Percentiles rank a stretch among this genome's conserved stretches.
Evolutionary conservation across 30 jellyfish, hydroid and myxozoan species (phyloP).

Genomic region (Chironex yamaguchii): DNA sequence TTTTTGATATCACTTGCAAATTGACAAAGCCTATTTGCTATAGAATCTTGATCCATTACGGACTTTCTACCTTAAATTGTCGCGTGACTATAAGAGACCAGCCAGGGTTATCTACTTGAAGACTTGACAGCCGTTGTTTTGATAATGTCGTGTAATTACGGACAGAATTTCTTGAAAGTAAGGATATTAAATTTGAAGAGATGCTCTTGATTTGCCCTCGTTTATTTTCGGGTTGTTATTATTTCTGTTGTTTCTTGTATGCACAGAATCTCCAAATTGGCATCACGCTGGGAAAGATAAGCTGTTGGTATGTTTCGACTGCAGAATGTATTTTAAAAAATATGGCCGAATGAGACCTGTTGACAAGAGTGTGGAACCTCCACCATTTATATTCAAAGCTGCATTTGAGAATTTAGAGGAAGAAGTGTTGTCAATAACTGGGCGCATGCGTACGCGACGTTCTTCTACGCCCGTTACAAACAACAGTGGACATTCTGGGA

Average conservation of each 20-base stretch:
- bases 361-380: conserved; percentile 92
- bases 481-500: conserved; percentile 27
- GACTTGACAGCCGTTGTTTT: no score
- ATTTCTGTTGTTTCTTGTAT: not conserved
- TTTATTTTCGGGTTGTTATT: not conserved
- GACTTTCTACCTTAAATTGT: no score
- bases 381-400: conserved; percentile 91
- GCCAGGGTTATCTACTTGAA: no score
- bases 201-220: no score
- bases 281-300: conserved; percentile 97
- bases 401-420: conserved; percentile 93
- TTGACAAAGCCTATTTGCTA: no score
- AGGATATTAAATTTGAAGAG: no score
- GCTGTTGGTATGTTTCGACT: conserved; percentile 77
- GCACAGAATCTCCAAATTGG: conserved; percentile 94
- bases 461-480: conserved; percentile 93
- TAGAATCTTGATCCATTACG: no score
- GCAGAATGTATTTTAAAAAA: conserved; percentile 88
- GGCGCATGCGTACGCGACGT: conserved; percentile 97
- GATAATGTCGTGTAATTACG: no score
- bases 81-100: no score
- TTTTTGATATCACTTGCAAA: no score
- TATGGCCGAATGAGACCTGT: conserved; percentile 93
- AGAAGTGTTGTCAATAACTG: conserved; percentile 59
- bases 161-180: no score